Conservation (phyloP, 2,113 vertebrate genomes). For the Paracyprichromis sp. region DNA sequence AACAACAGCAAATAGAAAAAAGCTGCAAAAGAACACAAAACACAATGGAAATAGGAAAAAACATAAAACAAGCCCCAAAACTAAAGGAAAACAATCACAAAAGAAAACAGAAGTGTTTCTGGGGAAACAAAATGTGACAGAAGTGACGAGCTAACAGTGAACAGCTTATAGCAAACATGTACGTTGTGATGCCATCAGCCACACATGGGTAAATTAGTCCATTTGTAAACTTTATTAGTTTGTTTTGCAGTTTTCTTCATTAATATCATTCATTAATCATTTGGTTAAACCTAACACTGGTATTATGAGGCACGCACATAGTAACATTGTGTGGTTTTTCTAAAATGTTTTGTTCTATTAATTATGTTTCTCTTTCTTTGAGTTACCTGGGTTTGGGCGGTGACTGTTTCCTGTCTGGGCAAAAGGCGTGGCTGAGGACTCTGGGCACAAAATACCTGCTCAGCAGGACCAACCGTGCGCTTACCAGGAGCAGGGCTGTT, state of each 20-base stretch:
- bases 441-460: too few relatives aligned
- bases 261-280: neutral
- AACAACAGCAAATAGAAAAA: neutral
- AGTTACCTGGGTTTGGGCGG: neutral
- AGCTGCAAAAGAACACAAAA: neutral
- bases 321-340: neutral
- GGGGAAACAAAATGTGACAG: neutral
- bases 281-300: neutral
- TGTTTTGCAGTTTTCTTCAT: neutral
- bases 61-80: neutral
- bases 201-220: neutral
- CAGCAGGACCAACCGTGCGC: too few relatives aligned
- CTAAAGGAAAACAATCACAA: neutral
- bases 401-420: too few relatives aligned
- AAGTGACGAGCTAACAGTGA: neutral
- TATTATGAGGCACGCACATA: neutral
- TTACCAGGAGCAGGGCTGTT: too few relatives aligned
- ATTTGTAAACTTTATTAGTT: neutral
- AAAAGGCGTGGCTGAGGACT: too few relatives aligned
- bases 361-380: neutral
- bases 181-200: rapidly evolving
- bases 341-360: neutral
- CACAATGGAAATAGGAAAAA: rapidly evolving
- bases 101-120: neutral
- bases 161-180: neutral